Evolutionary conservation across 2,113 vertebrate species (phyloP).

Genomic region (Microtus montanus): DNA sequence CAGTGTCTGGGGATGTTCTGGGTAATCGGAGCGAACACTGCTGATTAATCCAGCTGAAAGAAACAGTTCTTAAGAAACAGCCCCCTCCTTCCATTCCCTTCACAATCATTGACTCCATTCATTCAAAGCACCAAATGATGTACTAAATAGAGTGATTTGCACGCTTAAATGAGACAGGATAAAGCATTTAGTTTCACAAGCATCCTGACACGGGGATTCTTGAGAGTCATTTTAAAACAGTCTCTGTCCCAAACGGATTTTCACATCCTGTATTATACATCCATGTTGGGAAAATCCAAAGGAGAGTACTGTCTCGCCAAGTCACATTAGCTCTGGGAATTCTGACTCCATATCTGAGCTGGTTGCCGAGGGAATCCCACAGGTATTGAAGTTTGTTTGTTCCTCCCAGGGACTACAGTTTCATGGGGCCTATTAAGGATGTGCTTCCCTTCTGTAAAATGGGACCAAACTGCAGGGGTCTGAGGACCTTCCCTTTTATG

Average conservation of each 20-base stretch:
- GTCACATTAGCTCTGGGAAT: neutral
- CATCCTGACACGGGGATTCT: neutral
- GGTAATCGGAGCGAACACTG: neutral
- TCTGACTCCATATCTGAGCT: neutral
- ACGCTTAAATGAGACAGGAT: neutral
- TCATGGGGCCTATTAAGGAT: neutral
- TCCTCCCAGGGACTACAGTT: neutral
- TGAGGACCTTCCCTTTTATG: neutral
- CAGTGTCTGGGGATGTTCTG: neutral
- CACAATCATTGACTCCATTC: neutral
- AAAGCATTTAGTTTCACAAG: neutral
- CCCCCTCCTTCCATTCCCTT: neutral
- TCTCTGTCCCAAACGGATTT: neutral
- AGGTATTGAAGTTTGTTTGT: neutral
- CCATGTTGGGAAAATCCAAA: neutral
- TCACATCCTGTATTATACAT: neutral
- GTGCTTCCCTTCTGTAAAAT: neutral
- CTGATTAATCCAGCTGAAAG: neutral
- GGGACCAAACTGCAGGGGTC: neutral
- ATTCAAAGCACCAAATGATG: neutral
- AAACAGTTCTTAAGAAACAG: neutral
- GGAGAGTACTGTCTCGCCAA: neutral
- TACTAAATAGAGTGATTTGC: neutral
- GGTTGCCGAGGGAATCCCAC: neutral
- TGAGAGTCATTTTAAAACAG: neutral